Conservation (phyloP, 2,888 invertebrate genomes). For the Caenorhabditis uteleia region DNA sequence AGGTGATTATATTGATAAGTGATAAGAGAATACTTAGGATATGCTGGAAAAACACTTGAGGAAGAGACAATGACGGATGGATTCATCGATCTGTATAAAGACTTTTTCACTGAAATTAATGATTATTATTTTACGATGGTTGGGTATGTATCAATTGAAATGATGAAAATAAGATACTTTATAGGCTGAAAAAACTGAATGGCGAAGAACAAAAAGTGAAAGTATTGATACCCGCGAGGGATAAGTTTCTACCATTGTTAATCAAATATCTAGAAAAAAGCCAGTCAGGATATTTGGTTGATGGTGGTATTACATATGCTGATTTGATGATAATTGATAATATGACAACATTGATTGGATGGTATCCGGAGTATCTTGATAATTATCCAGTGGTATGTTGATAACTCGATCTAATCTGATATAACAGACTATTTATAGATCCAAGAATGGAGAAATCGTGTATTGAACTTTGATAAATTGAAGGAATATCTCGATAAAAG, state of each 20-base stretch:
- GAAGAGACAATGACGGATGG: conserved; percentile 30
- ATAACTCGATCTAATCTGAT: background rate
- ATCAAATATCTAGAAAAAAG: conserved; percentile 25
- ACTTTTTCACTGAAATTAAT: conserved; percentile 30
- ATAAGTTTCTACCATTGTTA: conserved; percentile 31
- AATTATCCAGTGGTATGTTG: conserved; percentile 8
- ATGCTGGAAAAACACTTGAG: conserved; percentile 32
- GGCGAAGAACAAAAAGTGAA: conserved; percentile 23
- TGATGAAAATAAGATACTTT: too few relatives aligned
- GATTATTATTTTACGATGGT: conserved; percentile 25
- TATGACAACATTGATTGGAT: conserved; percentile 8
- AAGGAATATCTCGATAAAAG: conserved; percentile 33
- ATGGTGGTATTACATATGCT: conserved; percentile 16
- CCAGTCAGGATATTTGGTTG: conserved; percentile 17
- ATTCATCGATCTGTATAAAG: conserved; percentile 36
- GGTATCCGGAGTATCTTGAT: conserved; percentile 10
- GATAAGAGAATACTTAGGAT: conserved; percentile 2
- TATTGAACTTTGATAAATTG: conserved; percentile 27
- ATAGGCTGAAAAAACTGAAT: conserved; percentile 10
- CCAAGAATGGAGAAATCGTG: conserved; percentile 13
- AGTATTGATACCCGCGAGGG: conserved; percentile 29
- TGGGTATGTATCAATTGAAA: conserved; percentile 10
- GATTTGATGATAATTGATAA: conserved; percentile 17
- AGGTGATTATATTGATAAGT: too few relatives aligned
- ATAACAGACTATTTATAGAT: conserved; percentile 10